Conservation (phyloP, 1,140 invertebrate species). For the Lasaia peninsularis region DNA sequence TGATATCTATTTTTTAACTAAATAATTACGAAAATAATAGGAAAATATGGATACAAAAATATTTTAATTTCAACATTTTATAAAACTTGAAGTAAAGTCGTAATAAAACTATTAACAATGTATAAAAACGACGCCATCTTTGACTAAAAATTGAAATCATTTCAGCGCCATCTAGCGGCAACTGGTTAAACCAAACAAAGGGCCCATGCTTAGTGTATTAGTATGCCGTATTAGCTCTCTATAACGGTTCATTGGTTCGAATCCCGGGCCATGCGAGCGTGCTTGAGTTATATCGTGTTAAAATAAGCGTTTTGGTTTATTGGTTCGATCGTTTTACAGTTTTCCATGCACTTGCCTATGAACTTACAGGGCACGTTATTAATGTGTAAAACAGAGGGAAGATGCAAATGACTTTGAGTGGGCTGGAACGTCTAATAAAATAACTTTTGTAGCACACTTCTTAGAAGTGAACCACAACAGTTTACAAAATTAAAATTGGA, state of each 20-base stretch:
- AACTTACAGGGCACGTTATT: neutral
- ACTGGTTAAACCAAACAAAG: slow-evolving; percentile 17
- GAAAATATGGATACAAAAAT: too few relatives aligned
- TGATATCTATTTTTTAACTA: too few relatives aligned
- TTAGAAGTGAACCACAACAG: too few relatives aligned
- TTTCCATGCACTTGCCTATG: slow-evolving; percentile 13
- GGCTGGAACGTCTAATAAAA: too few relatives aligned
- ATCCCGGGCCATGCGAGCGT: slow-evolving; percentile 30
- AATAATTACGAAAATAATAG: too few relatives aligned
- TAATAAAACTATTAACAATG: too few relatives aligned
- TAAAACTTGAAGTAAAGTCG: too few relatives aligned
- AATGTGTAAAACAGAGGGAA: neutral
- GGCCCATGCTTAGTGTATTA: slow-evolving; percentile 21
- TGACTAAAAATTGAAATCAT: neutral
- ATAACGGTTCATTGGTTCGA: slow-evolving; percentile 34
- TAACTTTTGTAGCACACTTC: too few relatives aligned
- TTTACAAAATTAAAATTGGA: too few relatives aligned
- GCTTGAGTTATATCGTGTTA: slow-evolving; percentile 30
- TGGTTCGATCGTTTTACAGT: slow-evolving; percentile 24
- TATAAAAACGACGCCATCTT: neutral
- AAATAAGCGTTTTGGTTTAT: slow-evolving; percentile 35
- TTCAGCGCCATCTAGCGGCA: slow-evolving; percentile 27
- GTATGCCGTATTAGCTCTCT: slow-evolving; percentile 29
- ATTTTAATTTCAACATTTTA: too few relatives aligned
- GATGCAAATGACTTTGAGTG: too few relatives aligned